Base-by-base conservation (phyloP, 2,888 invertebrate species). In the Amiota minor region DNA sequence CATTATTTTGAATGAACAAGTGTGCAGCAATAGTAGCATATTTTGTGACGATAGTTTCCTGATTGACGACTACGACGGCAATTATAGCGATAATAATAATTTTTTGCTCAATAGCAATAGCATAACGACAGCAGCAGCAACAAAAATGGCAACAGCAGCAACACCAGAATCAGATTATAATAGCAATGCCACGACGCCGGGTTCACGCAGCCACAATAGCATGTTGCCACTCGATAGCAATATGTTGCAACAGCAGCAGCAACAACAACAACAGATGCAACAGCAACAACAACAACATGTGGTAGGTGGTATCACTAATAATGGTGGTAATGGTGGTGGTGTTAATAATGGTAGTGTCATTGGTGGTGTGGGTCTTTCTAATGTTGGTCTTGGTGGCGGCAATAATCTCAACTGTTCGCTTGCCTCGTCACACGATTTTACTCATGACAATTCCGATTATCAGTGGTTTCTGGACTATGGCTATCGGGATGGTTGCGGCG, bases 391-490 rank as follows among this genome's bases (percentile, higher is more conserved):
- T 74, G 86, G 81, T 79, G 76, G 77, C 70, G 78, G 74, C 69
- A 87, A 86, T 79, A 87, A 88, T 82, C 79, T 89, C 78, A 89
- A 89, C 80, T 89, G 89, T 77, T 90, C 90, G 78, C 81, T 90
- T 80, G 90, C 90, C 76, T 90, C 90, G 62, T 90, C 90, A 53
- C 90, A 90, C 80, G 94, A 94, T 88, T 94, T 94, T 89, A 92
- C 94, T 81, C 94, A 94, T 90, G 96, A 96, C 91, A 96, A 96
- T 92, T 95, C 95, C 84, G 96, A 96, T 86, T 96, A 96, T 89
- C 95, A 96, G 90, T 96, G 96, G 96, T 96, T 96, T 90, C 93
- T 95, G 85, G 96, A 96, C 90, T 96, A 96, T 88, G 95, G 95
- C 89, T 96, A 95, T 89, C 93, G 95, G 91, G 96, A 96, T 92